Percentiles rank a stretch among this genome's conserved stretches.
Conservation (phyloP, 2,888 invertebrate species). For the Folsomia manolachei region DNA sequence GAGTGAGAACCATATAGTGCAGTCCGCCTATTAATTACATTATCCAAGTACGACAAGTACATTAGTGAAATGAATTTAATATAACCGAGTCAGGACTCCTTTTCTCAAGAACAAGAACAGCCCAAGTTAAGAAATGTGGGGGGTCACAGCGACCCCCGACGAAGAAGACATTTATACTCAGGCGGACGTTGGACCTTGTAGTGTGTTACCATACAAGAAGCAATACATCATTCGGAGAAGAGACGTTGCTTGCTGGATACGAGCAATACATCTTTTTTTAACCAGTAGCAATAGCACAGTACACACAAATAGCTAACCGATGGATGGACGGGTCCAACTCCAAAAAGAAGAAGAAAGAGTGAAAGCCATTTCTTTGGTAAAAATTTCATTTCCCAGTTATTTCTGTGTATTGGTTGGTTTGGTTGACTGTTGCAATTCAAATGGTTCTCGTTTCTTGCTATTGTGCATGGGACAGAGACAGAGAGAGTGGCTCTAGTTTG, state of each 20-base stretch:
- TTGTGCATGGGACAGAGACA: not conserved
- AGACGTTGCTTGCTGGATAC: not conserved
- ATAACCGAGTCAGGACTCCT: not conserved
- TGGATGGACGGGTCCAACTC: not conserved
- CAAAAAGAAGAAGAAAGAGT: not conserved
- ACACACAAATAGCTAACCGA: not conserved
- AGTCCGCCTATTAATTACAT: slow-evolving; percentile 21
- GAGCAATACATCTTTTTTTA: not conserved
- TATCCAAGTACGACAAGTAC: slow-evolving; percentile 21
- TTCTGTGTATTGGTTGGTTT: not conserved
- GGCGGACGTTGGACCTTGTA: slow-evolving; percentile 8
- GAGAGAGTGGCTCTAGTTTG: slow-evolving; percentile 1
- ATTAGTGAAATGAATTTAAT: slow-evolving; percentile 23
- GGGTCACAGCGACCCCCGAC: slow-evolving; percentile 19
- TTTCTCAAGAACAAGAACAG: slow-evolving; percentile 2
- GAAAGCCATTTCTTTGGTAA: not conserved
- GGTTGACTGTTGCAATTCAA: slow-evolving; percentile 5
- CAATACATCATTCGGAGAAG: slow-evolving; percentile 27
- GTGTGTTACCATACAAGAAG: slow-evolving; percentile 23
- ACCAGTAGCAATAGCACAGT: too few relatives aligned
- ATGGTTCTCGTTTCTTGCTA: slow-evolving; percentile 11
- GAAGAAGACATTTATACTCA: slow-evolving; percentile 21
- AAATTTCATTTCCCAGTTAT: not conserved
- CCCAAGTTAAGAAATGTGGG: slow-evolving; percentile 18
- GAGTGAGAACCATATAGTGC: not conserved